Percentiles rank a stretch among this genome's conserved stretches.
These are phyloP conservation scores for Pseudoips prasinana DNA, from an alignment of 2,888 invertebrate genomes.

Conservation along the genomic window DNA sequence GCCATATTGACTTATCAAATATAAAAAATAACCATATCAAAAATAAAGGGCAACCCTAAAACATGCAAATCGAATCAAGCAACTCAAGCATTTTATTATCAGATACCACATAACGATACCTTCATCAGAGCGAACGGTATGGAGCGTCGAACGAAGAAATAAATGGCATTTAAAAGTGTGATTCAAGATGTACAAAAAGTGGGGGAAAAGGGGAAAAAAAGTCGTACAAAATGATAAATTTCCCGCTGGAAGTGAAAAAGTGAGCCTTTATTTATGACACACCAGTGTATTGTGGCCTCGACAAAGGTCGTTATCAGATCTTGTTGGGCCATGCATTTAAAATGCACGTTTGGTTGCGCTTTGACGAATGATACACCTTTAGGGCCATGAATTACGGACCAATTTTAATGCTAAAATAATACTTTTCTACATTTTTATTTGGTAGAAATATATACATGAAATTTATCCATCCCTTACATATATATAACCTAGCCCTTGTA, in stretches of 20 bases:
- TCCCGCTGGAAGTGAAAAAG: slow-evolving; percentile 70
- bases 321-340: slow-evolving; percentile 59
- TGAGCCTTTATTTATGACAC: slow-evolving; percentile 75
- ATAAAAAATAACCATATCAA: slow-evolving; percentile 32
- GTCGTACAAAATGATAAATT: slow-evolving; percentile 75
- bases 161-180: slow-evolving; percentile 78
- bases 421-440: too few relatives aligned
- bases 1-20: too few relatives aligned
- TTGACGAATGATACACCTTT: slow-evolving; percentile 48
- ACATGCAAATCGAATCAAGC: slow-evolving; percentile 64
- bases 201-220: slow-evolving; percentile 62
- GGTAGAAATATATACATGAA: too few relatives aligned
- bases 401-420: too few relatives aligned
- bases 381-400: slow-evolving; percentile 18
- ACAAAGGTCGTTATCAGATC: slow-evolving; percentile 67
- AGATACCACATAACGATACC: slow-evolving; percentile 70
- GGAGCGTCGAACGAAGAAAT: slow-evolving; percentile 68
- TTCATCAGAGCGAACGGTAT: slow-evolving; percentile 68
- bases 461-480: too few relatives aligned
- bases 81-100: slow-evolving; percentile 72
- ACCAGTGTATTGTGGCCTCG: slow-evolving; percentile 59
- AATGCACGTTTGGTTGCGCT: slow-evolving; percentile 49
- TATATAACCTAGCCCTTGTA: too few relatives aligned
- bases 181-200: slow-evolving; percentile 76
- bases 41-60: slow-evolving; percentile 44